Evolutionary conservation across 1,140 invertebrate species (phyloP), one percentile per base, ranked within the genome.

Genomic region (Drosophila sucinea): DNA sequence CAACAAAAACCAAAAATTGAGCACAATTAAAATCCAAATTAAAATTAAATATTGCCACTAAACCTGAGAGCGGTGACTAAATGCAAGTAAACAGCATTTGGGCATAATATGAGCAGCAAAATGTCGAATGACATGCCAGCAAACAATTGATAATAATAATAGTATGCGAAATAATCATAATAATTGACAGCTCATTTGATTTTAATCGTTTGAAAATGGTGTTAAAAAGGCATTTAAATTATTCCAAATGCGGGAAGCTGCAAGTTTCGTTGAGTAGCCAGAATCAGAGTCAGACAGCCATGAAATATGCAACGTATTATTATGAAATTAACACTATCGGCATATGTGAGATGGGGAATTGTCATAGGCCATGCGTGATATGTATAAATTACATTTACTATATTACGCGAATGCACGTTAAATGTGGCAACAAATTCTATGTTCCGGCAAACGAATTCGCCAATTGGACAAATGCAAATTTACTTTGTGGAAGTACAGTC

Each of bases 171-270:
- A 65, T 47, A 27, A 35, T 62, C 63, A 62, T 60, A 61, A 69
- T 73, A 77, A 84, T 70, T 84, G 77, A 62, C 81, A 84, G 77
- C 77, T 73, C 77, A 84, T 79, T 84, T 68, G 44, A 73, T 73
- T 84, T 77, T 56, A 70, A 80, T 73, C 54, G 67, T 70, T 67
- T 64, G 73, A 55, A 62, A 77, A 73, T 38, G 33, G 68, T 61
- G 23, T 70, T 67, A 71, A 72, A 72, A 76, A 60, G 47, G 29
- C 29, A 55, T 71, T 76, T 44, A 56, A 66, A 56, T 17, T 25
- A 27, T 61, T 30, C 56, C 40, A 44, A 57, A 64, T 55, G 27
- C 17, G 29, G 44, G 7, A 27, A 51, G 27, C 44, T 23, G 17
- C 23, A 25, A 6, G 17, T 8, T 3, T 51, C 44, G n/a, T 51